Base-by-base conservation (phyloP, 2,797 vertebrate genomes). In the Phataginus tricuspis region DNA sequence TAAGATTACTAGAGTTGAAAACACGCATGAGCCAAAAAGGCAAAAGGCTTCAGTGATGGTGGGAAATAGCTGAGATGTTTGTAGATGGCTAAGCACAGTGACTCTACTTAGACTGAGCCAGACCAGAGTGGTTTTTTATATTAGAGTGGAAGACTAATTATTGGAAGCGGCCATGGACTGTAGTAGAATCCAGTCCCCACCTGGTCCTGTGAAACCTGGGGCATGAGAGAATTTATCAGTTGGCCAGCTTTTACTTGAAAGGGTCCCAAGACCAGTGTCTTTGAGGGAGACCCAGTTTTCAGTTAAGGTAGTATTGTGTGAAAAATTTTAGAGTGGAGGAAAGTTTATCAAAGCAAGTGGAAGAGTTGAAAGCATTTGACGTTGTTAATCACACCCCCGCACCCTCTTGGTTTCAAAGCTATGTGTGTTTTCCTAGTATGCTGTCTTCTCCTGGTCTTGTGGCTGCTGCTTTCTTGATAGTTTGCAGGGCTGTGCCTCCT, bases 291-390 rank as follows among this genome's bases (percentile, higher is more conserved):
- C 25, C 25, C 57, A 10, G 75, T 5, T 86, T 89, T 94, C 21
- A 45, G 10, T 80, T 94, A 86, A 57, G 59, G 25, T 45, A 39
- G 18, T 92, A 66, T 64, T 53, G 14, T 85, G 18, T 87, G 29
- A 71, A 78, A 79, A 7, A n/a, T 68, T 53, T 85, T 88, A 82
- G 57, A 68, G 25, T 53, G 14, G 31, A 83, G 19, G 29, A 45
- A 92, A 88, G n/a, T 94, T 82, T 66, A 74, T 94, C 85, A 34
- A 80, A 45, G 49, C 82, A 71, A 53, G 42, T 77, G 7, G 23
- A 72, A 86, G 66, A 80, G 2, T 61, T 71, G 45, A 77, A 85
- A 93, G 25, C 19, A 8, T 79, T 79, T 61, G 55, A 13, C 71
- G 57, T 5, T 55, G 42, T 4, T 74, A n/a, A 55, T 87, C 34